Evolutionary conservation across 2,797 vertebrate species (phyloP), one percentile per base, ranked within the genome.

Genomic region (Sebastolobus altivelis): DNA sequence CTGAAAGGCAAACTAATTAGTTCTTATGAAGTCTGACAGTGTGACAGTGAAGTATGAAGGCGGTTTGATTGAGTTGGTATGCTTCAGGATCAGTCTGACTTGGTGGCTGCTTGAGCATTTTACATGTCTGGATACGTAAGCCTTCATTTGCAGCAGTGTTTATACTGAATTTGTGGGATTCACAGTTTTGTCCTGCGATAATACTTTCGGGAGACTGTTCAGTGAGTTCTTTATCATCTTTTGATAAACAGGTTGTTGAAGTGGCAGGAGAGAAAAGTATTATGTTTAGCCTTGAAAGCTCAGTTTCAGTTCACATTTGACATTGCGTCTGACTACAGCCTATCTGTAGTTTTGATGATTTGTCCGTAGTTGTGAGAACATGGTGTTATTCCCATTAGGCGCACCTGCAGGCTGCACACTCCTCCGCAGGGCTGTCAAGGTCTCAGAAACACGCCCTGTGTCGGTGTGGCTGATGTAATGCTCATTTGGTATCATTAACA

Each of bases 391-490:
- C 63, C 67, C 78, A 74, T 62, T 9, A 49, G 37, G 59, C 0
- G 3, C 82, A 88, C 81, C 85, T 85, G 79, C 67, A 78, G 52
- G 54, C 61, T 79, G 38, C 35, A 75, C 84, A 76, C 82, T 82
- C 75, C 70, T 83, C 75, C 46, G 22, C 81, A 81, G 72, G n/a
- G 33, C 69, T 61, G 40, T 67, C 83, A 80, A 86, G 72, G 84
- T 83, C 52, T 43, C 33, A 14, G 35, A 78, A 75, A 90, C 78
- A 89, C 82, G 87, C 75, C 76, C 79, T 79, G 79, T 13, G 8
- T 71, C 27, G 8, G 38, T 11, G 40, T 43, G 81, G 78, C 84
- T 92, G 90, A 93, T 88, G 91, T 86, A 90, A 89, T 76, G 72
- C 73, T 86, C 55, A 73, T 78, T 78, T 82, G 75, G 76, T 75